A percentile compares a stretch with the other conserved stretches of the same genome.
Evolutionary conservation across 2,113 vertebrate species (phyloP).

Genomic region (Maccullochella peelii): DNA sequence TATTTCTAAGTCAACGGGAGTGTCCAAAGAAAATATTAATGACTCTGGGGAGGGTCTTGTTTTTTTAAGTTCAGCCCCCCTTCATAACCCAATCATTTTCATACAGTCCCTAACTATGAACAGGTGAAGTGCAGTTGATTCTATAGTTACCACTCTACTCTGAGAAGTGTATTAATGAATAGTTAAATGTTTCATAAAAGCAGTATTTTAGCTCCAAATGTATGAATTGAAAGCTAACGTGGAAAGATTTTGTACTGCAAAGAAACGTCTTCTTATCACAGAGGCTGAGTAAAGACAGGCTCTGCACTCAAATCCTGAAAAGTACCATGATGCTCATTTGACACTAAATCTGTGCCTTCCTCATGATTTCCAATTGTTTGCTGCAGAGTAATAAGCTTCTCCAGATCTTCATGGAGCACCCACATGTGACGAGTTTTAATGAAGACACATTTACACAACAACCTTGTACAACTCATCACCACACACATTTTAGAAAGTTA

Average conservation of each 20-base stretch:
- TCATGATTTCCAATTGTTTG: background rate
- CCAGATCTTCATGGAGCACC: conserved; percentile 3
- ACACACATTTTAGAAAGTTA: conserved; percentile 51
- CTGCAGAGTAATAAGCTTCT: conserved; percentile 12
- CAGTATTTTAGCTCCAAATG: background rate
- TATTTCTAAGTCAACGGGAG: background rate
- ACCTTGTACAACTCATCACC: conserved; percentile 51
- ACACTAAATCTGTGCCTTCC: background rate
- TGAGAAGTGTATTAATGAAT: background rate
- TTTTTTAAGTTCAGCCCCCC: background rate
- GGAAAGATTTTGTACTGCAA: background rate
- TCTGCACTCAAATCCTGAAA: conserved; percentile 1
- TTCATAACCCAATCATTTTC: background rate
- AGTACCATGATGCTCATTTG: background rate
- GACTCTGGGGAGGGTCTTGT: background rate
- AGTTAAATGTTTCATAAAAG: background rate
- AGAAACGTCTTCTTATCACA: background rate
- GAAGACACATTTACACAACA: conserved; percentile 63
- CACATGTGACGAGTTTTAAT: conserved; percentile 47
- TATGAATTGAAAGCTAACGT: background rate
- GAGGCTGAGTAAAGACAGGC: background rate
- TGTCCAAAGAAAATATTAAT: background rate
- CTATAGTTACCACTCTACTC: background rate
- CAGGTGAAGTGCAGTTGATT: background rate
- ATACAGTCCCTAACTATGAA: background rate